Base-by-base conservation (phyloP, 1,140 invertebrate genomes). In the Drosophila funebris region DNA sequence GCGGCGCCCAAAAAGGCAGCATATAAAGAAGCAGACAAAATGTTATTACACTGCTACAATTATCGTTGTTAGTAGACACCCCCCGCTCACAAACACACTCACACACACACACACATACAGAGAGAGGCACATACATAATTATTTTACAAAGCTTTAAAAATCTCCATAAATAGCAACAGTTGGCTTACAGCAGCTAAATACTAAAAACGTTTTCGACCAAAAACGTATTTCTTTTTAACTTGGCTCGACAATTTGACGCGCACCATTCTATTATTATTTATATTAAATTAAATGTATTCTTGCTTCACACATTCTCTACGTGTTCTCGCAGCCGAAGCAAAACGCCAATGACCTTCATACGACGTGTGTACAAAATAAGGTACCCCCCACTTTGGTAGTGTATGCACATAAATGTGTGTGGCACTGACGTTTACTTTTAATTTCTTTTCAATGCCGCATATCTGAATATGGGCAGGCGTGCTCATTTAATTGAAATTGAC, bases 381-480 rank as follows among this genome's bases (percentile, higher is more conserved):
- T 36, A 56, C 52, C 44, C 62, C 68, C 69, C 27, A 72, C 53
- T 72, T 58, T 52, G 69, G 62, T 33, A 46, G 54, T 62, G 46
- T 68, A 44, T 63, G 52, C n/a, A 56, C 52, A 66, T 53, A 44
- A 22, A 43, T 64, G 37, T 54, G n/a, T 33, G 16, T 44, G 16
- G 33, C 70, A 76, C 71, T 78, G 63, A 76, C 67, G 80, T 87
- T 89, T 84, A 88, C 83, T 88, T 83, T 88, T 88, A 88, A 88
- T 88, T 88, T 88, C 83, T 79, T 88, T 88, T 88, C 83, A 88
- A 88, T 88, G 83, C 61, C 76, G 83, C 54, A 44, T 72, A 44
- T 36, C 84, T 83, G 83, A 87, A 87, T 73, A 89, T 89, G 82
- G 83, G 39, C 68, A 76, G 54, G 50, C 52, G 37, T 67, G 69